Evolutionary conservation across 2,888 invertebrate genomes (phyloP).

Genomic region (Glaucopsyche alexis): DNA sequence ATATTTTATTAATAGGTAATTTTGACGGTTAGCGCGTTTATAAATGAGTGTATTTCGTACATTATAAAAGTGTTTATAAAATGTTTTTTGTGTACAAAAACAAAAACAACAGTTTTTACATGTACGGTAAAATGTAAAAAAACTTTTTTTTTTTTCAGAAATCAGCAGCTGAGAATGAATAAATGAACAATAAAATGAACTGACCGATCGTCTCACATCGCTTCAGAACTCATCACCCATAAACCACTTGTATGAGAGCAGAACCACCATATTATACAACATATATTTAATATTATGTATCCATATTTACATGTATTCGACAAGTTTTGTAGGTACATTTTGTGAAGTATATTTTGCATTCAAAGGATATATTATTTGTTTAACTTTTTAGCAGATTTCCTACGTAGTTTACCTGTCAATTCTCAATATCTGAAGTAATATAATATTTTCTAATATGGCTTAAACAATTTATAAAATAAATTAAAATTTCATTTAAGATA

Average conservation of each 20-base stretch:
- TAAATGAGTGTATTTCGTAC: too few species aligned
- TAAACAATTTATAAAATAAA: not conserved
- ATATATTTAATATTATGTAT: too few species aligned
- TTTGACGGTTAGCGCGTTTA: too few species aligned
- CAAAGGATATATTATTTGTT: conserved; percentile 44
- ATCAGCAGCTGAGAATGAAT: conserved; percentile 44
- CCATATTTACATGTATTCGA: too few species aligned
- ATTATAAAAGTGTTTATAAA: too few species aligned
- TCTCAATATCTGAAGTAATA: not conserved
- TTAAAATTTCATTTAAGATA: not conserved
- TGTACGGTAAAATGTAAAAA: not conserved
- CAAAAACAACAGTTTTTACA: too few species aligned
- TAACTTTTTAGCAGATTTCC: not conserved
- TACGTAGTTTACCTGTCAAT: conserved; percentile 6
- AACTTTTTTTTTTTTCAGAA: conserved; percentile 55
- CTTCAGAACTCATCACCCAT: conserved; percentile 40
- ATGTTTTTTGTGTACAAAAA: too few species aligned
- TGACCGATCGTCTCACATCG: conserved; percentile 36
- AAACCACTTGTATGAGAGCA: conserved; percentile 31
- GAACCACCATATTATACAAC: not conserved
- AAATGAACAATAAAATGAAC: conserved; percentile 35
- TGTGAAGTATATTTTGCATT: not conserved
- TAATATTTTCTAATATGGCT: not conserved
- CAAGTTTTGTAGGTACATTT: not conserved
- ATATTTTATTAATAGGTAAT: too few species aligned